Conservation (phyloP, 2,797 vertebrate species). For the Poliocrania exsul region DNA sequence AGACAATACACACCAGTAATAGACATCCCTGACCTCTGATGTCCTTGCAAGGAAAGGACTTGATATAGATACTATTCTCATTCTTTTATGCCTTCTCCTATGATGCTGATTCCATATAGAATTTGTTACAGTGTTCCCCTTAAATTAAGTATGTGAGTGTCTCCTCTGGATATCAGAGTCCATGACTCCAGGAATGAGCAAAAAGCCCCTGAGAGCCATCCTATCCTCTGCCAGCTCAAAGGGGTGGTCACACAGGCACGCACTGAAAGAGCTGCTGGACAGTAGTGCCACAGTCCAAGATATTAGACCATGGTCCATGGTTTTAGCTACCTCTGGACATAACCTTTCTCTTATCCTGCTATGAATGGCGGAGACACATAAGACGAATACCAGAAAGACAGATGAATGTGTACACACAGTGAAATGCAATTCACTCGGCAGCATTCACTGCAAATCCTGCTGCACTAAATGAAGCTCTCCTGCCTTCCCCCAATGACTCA, state of each 20-base stretch:
- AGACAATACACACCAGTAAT: neutral
- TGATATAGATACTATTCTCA: neutral
- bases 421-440: constrained; percentile 38
- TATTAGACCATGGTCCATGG: neutral
- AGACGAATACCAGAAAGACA: neutral
- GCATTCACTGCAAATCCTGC: constrained; percentile 28
- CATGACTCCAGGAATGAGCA: neutral
- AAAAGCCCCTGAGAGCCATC: neutral
- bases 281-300: neutral
- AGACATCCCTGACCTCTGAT: neutral
- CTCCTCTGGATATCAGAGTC: neutral
- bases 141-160: neutral
- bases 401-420: constrained; percentile 25
- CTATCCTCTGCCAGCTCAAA: neutral
- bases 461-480: constrained; percentile 64
- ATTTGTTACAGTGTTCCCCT: neutral
- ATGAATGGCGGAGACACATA: neutral
- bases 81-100: neutral
- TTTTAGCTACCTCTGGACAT: neutral
- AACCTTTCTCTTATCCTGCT: neutral
- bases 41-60: neutral
- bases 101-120: neutral
- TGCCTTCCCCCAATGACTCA: constrained; percentile 50
- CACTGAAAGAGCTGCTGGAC: neutral
- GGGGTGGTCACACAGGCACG: neutral